Evolutionary conservation across 2,113 vertebrate genomes (phyloP).

Genomic region (Pachypanchax playfairii): DNA sequence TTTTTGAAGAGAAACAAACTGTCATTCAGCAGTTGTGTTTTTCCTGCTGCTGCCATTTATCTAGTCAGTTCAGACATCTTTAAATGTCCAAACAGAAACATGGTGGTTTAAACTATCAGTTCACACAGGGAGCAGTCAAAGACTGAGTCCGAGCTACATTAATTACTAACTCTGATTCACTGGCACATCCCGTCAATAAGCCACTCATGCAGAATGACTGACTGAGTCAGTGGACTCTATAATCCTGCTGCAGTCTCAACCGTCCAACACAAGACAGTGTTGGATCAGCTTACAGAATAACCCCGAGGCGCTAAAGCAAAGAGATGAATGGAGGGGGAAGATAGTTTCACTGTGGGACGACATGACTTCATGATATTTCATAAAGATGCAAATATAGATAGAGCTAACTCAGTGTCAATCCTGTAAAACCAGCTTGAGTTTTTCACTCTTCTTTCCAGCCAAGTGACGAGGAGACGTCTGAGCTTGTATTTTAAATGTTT

Average conservation of each 20-base stretch:
- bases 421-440: too few relatives aligned
- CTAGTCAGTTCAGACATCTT: background rate
- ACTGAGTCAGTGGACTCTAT: slow-evolving; percentile 31
- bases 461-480: too few relatives aligned
- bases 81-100: slow-evolving; percentile 13
- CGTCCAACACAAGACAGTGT: slow-evolving; percentile 10
- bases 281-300: slow-evolving; percentile 35
- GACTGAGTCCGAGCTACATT: slow-evolving; percentile 42
- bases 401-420: too few relatives aligned
- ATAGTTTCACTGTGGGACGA: background rate
- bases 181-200: slow-evolving; percentile 55
- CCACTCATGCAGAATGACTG: slow-evolving; percentile 50
- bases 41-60: too few relatives aligned
- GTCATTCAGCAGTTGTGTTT: too few relatives aligned
- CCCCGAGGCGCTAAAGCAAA: slow-evolving; percentile 6
- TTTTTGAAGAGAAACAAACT: background rate
- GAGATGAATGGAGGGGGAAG: slow-evolving; percentile 11
- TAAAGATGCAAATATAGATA: too few relatives aligned
- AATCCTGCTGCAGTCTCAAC: slow-evolving; percentile 17
- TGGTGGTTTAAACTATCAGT: slow-evolving; percentile 46
- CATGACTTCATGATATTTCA: too few relatives aligned
- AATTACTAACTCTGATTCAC: slow-evolving; percentile 62
- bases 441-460: too few relatives aligned
- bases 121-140: slow-evolving; percentile 33
- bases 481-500: too few relatives aligned